phyloP scores from a whole-genome alignment of 53 echinoderm and acorn worm genomes.

The Luidia sarsii region DNA sequence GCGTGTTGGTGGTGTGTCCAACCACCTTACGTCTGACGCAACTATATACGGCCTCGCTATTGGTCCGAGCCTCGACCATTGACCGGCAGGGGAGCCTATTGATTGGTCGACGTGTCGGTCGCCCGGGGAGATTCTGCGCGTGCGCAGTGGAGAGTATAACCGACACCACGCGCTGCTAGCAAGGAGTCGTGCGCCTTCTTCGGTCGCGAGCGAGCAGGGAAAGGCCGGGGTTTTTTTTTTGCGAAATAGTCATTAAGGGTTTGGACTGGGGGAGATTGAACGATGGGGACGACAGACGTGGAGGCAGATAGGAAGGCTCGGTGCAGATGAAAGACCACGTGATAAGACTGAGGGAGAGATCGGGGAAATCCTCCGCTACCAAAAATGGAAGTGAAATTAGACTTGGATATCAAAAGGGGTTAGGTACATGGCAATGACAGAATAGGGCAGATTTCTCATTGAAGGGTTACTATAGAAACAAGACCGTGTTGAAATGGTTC shows the following conservation, averaged over 20 bases:
- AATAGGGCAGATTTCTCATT: no score
- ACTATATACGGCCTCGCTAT: conserved; percentile 19
- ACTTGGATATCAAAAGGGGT: no score
- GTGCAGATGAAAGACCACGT: conserved; percentile 17
- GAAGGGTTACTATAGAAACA: no score
- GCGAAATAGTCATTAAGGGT: conserved; percentile 45
- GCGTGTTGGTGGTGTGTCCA: conserved; percentile 43
- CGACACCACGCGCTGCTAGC: background rate
- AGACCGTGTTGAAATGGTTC: no score
- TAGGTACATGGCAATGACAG: no score
- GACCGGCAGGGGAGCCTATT: conserved; percentile 31
- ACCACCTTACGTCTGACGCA: conserved; percentile 37
- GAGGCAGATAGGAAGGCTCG: background rate
- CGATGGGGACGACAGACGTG: conserved; percentile 29
- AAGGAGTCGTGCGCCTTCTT: background rate
- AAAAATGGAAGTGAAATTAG: no score
- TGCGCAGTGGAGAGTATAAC: conserved; percentile 17
- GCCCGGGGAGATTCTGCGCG: background rate
- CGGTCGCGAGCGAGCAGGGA: background rate
- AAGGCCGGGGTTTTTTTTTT: background rate
- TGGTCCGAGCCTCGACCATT: conserved; percentile 31
- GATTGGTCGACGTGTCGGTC: conserved; percentile 18
- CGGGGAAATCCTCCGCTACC: no score
- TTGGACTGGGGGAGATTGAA: background rate
- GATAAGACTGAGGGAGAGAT: background rate